A percentile compares a stretch with the other conserved stretches of the same genome.
These are phyloP conservation scores for Allolobophora icterica DNA, from an alignment of 2,888 invertebrate species.

Conservation along the genomic window DNA sequence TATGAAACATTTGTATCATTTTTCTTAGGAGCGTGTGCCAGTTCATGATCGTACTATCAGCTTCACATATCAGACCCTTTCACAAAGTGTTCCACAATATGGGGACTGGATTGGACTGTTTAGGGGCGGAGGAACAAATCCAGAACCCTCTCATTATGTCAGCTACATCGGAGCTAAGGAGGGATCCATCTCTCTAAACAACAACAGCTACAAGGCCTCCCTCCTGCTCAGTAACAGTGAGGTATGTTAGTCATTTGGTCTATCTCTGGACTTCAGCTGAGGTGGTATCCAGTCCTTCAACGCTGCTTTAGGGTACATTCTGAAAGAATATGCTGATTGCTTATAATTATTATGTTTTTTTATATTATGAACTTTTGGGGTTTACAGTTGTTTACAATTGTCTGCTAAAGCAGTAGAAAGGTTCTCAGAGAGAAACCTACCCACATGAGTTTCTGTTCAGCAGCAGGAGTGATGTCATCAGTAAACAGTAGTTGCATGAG, in stretches of 20 bases:
- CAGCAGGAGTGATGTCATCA: neutral
- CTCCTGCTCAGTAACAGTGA: neutral
- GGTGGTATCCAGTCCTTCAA: neutral
- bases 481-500: neutral
- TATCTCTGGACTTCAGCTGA: neutral
- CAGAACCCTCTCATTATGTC: neutral
- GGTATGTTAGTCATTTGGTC: neutral
- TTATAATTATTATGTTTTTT: neutral
- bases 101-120: constrained; percentile 27
- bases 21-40: constrained; percentile 9
- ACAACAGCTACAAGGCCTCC: neutral
- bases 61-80: neutral
- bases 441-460: neutral
- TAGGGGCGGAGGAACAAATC: neutral
- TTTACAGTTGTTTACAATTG: neutral
- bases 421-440: neutral
- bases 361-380: neutral
- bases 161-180: constrained; percentile 10
- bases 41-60: neutral
- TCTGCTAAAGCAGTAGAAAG: neutral
- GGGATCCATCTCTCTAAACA: neutral
- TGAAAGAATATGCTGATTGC: no score
- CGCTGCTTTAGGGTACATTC: no score
- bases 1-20: constrained; percentile 2
- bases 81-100: neutral